These are phyloP conservation scores for Callaeas wilsoni DNA, from an alignment of 2,113 vertebrate species.

Conservation along the genomic window DNA sequence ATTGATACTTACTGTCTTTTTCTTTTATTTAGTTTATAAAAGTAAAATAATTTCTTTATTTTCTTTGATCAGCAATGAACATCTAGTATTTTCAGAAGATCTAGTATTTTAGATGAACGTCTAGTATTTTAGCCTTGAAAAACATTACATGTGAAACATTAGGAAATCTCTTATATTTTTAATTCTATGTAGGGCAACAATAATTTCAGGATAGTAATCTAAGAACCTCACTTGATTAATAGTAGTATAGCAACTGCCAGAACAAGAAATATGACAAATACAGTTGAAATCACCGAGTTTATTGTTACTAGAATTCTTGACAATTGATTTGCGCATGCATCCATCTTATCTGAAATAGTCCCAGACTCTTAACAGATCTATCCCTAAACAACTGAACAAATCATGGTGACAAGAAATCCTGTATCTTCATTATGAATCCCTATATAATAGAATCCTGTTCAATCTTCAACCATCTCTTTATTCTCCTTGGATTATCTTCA, in stretches of 20 bases:
- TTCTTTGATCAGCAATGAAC: not conserved
- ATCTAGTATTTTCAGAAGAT: not conserved
- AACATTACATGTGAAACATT: not conserved
- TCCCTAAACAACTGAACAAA: not conserved
- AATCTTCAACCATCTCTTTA: not conserved
- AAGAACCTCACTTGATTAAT: not conserved
- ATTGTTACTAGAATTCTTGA: not conserved
- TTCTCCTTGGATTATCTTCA: constrained; percentile 1
- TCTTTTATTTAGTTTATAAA: not conserved
- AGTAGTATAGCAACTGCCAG: not conserved
- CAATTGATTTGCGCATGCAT: not conserved
- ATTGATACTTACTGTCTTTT: not conserved
- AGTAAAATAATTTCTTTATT: not conserved
- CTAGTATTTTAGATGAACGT: not conserved
- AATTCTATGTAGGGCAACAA: not conserved
- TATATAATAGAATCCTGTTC: not conserved
- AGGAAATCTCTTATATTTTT: not conserved
- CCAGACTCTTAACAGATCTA: not conserved
- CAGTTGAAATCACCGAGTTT: not conserved
- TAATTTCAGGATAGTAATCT: not conserved
- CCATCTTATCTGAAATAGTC: not conserved
- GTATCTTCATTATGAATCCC: not conserved
- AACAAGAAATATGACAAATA: not conserved
- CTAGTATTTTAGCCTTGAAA: not conserved
- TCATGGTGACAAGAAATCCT: not conserved